These are phyloP conservation scores for Diarsia mendica DNA, from an alignment of 2,888 invertebrate genomes.

Conservation along the genomic window DNA sequence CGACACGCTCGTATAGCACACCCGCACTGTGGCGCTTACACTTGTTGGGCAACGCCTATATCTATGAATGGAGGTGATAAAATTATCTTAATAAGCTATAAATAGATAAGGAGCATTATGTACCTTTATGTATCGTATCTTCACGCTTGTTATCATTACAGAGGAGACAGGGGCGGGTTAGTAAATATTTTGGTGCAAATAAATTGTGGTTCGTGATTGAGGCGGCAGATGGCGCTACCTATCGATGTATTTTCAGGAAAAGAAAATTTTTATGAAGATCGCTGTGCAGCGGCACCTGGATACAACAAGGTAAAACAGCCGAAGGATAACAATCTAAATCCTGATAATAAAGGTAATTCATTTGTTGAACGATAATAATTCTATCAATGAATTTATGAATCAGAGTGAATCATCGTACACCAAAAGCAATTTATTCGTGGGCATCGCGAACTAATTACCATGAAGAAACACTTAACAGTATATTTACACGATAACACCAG, in stretches of 20 bases:
- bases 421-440: constrained; percentile 14
- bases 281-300: not conserved
- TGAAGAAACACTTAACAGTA: constrained; percentile 17
- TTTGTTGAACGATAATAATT: not conserved
- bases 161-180: not conserved
- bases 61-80: constrained; percentile 11
- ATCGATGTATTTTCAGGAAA: not conserved
- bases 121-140: not conserved
- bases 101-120: constrained; percentile 4
- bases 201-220: not conserved
- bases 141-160: not conserved
- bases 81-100: constrained; percentile 18
- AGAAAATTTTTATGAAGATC: not conserved
- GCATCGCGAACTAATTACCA: constrained; percentile 12
- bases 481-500: constrained; percentile 3
- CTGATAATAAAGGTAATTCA: not conserved
- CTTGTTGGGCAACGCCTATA: constrained; percentile 1
- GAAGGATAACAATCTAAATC: not conserved
- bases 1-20: constrained; percentile 32
- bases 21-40: constrained; percentile 20
- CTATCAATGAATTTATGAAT: not conserved
- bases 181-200: not conserved
- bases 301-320: not conserved
- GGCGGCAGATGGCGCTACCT: constrained; percentile 30
- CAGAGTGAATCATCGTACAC: constrained; percentile 8